Base-by-base conservation (phyloP, 2,797 vertebrate species). In the Sebastolobus altivelis region DNA sequence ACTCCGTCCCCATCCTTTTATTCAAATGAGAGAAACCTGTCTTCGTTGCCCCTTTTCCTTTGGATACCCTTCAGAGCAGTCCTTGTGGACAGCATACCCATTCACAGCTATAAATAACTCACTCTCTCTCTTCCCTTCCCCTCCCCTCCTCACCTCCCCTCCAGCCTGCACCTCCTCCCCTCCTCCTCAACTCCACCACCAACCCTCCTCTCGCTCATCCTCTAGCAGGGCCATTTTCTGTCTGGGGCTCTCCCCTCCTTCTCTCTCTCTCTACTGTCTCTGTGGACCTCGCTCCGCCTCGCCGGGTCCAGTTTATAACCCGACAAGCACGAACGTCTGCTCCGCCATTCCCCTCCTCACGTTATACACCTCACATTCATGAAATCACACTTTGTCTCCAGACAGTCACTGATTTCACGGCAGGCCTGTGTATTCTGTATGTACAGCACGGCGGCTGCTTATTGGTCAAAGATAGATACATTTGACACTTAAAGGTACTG, bases 61-160 rank as follows among this genome's bases (percentile, higher is more conserved):
- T 93, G 84, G 91, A 94, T 95, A 95, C 94, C 95, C 94, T 95
- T 95, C 94, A 95, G 89, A 90, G 83, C 85, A 93, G 93, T 95
- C 94, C 93, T 94, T 94, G 92, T 94, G 92, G 92, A 95, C 94
- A 91, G 88, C 93, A 92, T 87, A 91, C 91, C 92, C 95, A 93
- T 94, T 94, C 90, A 94, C 87, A 85, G 94, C 94, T 96, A 96
- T 95, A 96, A 96, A 96, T 96, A 96, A 93, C 94, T 87, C 86
- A 20, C 72, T 81, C 79, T 14, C 67, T 52, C 72, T 58, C 40
- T 46, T 25, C 25, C 43, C 14, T 16, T 46, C 43, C 18, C 43
- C 4, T 46, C 43, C 55, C 61, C 72, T 63, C 69, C 84, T 80
- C 70, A 61, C 83, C 72, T 61, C 69, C 54, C 77, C 72, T 74